Evolutionary conservation across 2,113 vertebrate species (phyloP).

Genomic region (Protomyctophum bolini): DNA sequence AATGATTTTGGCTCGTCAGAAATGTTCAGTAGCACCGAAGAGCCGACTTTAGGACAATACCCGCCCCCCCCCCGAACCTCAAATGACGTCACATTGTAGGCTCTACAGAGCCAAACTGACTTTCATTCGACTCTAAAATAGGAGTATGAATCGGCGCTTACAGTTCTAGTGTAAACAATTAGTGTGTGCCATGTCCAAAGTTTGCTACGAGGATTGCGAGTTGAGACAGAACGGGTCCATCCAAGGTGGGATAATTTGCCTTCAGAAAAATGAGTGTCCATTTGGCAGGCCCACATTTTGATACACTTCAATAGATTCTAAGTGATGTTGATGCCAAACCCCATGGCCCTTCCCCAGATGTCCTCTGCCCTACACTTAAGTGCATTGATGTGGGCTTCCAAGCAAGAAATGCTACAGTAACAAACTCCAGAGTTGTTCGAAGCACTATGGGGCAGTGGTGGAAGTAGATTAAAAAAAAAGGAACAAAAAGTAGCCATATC

Average conservation of each 20-base stretch:
- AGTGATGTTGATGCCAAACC: conserved; percentile 44
- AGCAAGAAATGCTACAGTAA: conserved; percentile 31
- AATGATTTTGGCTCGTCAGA: too few relatives aligned
- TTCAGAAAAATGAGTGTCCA: conserved; percentile 30
- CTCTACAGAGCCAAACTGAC: too few relatives aligned
- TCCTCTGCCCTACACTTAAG: conserved; percentile 41
- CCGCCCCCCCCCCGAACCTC: too few relatives aligned
- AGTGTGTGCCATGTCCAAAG: not conserved
- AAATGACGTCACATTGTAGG: too few relatives aligned
- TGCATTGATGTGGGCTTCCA: conserved; percentile 51
- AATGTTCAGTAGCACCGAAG: too few relatives aligned
- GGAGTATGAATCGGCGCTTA: too few relatives aligned
- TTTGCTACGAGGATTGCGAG: conserved; percentile 4
- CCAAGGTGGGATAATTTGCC: conserved; percentile 14
- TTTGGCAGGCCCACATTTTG: conserved; percentile 44
- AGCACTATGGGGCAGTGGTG: conserved; percentile 26
- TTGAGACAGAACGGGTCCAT: conserved; percentile 17
- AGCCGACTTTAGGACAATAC: too few relatives aligned
- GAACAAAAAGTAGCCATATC: too few relatives aligned
- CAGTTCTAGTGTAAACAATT: not conserved
- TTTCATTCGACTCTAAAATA: too few relatives aligned
- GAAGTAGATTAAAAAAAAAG: not conserved
- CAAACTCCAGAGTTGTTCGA: conserved; percentile 33
- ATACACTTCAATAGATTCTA: conserved; percentile 38
- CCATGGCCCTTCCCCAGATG: conserved; percentile 29